Evolutionary conservation across 1,140 invertebrate species (phyloP).

Genomic region (Aricia agestis): DNA sequence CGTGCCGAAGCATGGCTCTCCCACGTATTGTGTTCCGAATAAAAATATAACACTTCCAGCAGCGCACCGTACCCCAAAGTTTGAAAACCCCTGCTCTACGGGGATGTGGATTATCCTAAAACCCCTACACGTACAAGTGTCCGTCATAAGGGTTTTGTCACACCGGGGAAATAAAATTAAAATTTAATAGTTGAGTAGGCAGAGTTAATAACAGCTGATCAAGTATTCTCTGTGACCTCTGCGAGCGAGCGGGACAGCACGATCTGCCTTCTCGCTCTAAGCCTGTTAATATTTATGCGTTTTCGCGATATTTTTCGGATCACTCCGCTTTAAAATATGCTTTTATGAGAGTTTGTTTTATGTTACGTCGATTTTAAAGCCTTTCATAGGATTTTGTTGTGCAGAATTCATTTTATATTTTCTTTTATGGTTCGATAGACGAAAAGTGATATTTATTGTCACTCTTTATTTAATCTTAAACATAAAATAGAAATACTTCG

Average conservation of each 20-base stretch:
- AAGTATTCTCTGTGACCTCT: not conserved
- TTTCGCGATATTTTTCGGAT: not conserved
- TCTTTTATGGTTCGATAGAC: not conserved
- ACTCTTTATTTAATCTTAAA: too few species aligned
- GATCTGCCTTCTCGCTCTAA: too few species aligned
- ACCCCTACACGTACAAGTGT: not conserved
- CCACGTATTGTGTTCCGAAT: too few species aligned
- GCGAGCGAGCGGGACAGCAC: not conserved
- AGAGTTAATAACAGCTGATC: not conserved
- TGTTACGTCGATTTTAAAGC: not conserved
- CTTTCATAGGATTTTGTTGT: not conserved
- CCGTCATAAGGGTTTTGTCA: not conserved
- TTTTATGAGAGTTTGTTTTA: constrained; percentile 1
- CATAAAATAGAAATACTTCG: too few species aligned
- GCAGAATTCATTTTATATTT: not conserved
- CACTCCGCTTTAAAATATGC: not conserved
- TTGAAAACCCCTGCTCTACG: not conserved
- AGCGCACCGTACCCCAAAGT: too few species aligned
- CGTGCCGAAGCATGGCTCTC: too few species aligned
- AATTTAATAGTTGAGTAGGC: constrained; percentile 1
- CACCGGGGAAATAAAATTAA: not conserved
- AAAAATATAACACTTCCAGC: too few species aligned
- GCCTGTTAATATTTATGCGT: not conserved
- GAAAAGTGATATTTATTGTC: too few species aligned
- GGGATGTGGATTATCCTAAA: not conserved